These are phyloP conservation scores for Scolanthus callimorphus DNA, from an alignment of 92 coral and sea anemone species.

Conservation along the genomic window DNA sequence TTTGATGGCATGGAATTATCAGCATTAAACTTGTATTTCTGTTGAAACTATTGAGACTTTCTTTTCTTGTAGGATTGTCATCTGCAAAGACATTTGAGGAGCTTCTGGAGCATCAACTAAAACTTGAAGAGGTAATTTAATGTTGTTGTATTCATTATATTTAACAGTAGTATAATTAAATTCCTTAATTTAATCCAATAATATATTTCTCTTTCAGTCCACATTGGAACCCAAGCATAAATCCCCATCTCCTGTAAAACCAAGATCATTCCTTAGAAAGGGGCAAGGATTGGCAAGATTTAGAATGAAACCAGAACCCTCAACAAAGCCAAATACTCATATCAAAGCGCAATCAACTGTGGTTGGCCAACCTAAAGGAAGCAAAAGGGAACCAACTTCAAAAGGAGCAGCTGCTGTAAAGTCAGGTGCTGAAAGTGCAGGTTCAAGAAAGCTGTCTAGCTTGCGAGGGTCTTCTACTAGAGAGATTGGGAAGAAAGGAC, in stretches of 20 bases:
- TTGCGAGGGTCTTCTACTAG: too few species aligned
- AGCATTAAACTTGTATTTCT: neutral
- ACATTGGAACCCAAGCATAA: too few species aligned
- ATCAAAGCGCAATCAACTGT: conserved; percentile 1
- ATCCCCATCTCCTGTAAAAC: conserved; percentile 26
- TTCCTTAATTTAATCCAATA: too few species aligned
- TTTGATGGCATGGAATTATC: too few species aligned
- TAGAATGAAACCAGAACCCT: conserved; percentile 45
- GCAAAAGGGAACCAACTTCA: neutral
- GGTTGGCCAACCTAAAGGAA: neutral
- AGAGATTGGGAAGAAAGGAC: too few species aligned
- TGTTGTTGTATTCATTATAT: too few species aligned
- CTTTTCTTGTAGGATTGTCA: conserved; percentile 3
- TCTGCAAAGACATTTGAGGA: conserved; percentile 75
- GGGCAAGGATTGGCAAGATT: conserved; percentile 94
- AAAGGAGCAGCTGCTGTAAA: conserved; percentile 6
- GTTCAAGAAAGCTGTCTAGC: neutral
- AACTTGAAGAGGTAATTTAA: conserved; percentile 53
- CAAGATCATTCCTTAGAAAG: conserved; percentile 81
- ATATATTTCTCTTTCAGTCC: too few species aligned
- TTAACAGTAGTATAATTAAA: too few species aligned
- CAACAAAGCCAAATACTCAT: conserved; percentile 13
- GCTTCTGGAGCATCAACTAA: conserved; percentile 68
- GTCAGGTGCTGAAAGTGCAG: neutral
- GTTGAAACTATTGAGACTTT: neutral